phyloP scores from a whole-genome alignment of 2,888 invertebrate genomes.

The Schizaphis graminum region DNA sequence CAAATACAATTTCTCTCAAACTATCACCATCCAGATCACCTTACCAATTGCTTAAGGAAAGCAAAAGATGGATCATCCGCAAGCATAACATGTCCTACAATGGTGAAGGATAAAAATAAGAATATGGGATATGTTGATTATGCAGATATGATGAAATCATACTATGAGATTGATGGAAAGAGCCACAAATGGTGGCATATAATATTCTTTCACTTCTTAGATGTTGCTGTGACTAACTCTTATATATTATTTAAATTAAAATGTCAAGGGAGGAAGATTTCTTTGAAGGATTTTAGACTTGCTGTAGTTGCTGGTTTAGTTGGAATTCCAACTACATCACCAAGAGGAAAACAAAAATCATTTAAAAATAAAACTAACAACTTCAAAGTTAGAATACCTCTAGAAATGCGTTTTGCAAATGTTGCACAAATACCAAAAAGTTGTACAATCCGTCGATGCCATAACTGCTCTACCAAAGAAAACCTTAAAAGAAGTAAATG shows the following conservation, averaged over 20 bases:
- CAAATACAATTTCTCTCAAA: neutral
- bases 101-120: neutral
- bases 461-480: neutral
- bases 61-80: neutral
- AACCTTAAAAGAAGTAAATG: no score
- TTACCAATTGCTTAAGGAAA: neutral
- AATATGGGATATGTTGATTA: constrained; percentile 17
- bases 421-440: no score
- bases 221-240: neutral
- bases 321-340: neutral
- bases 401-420: no score
- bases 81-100: neutral
- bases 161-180: constrained; percentile 4
- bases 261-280: neutral
- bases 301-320: constrained; percentile 6
- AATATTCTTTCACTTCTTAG: constrained; percentile 16
- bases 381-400: no score
- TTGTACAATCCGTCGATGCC: no score
- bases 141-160: constrained; percentile 22
- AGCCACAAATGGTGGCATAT: constrained; percentile 21
- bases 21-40: neutral
- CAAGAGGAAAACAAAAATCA: neutral
- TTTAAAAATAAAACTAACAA: no score
- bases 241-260: neutral
- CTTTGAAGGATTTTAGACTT: neutral